These are phyloP conservation scores for Palloptera scutellata DNA, from an alignment of 2,888 invertebrate species.

Conservation along the genomic window DNA sequence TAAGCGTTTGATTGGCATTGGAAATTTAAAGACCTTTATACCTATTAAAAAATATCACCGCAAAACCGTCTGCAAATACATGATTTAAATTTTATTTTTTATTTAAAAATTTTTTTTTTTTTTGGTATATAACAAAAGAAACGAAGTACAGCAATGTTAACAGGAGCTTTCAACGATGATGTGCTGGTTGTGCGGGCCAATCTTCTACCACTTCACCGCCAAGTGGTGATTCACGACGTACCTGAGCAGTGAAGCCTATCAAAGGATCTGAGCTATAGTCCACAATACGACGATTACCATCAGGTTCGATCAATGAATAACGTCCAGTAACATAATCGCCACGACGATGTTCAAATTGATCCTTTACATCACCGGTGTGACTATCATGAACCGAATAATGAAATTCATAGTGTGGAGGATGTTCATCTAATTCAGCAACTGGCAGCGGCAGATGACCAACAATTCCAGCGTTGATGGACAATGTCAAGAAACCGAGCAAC, in stretches of 20 bases:
- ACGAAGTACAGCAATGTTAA: no score
- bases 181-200: conserved; percentile 43
- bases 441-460: conserved; percentile 31
- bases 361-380: conserved; percentile 63
- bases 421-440: conserved; percentile 43
- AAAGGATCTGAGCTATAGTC: conserved; percentile 62
- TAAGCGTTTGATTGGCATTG: no score
- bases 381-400: conserved; percentile 62
- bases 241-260: conserved; percentile 62
- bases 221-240: conserved; percentile 53
- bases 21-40: no score
- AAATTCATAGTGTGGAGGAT: conserved; percentile 61
- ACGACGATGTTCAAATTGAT: conserved; percentile 62
- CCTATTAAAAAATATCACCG: no score
- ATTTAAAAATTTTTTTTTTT: no score
- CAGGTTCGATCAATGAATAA: conserved; percentile 61
- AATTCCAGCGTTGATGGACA: conserved; percentile 42
- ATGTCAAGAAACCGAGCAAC: conserved; percentile 41
- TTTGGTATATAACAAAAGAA: no score
- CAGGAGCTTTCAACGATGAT: conserved; percentile 26
- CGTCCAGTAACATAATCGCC: conserved; percentile 63
- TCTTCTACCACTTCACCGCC: conserved; percentile 41
- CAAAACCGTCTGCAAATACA: no score
- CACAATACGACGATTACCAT: conserved; percentile 61
- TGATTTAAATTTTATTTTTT: no score